These are phyloP conservation scores for Drosophila ohnishii DNA, from an alignment of 1,140 invertebrate species.

Conservation along the genomic window DNA sequence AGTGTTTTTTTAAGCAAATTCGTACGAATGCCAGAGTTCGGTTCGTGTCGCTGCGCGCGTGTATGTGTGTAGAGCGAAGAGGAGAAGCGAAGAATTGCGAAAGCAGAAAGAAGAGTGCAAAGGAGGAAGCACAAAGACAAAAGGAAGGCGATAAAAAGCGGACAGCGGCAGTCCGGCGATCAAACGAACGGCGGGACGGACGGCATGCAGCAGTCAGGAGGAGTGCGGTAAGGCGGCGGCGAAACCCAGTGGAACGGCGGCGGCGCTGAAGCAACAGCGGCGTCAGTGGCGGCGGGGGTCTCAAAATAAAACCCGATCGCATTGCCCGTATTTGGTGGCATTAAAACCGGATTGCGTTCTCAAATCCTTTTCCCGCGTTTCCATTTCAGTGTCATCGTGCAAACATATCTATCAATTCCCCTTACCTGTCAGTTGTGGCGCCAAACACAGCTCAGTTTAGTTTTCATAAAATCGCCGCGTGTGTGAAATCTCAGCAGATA, in stretches of 20 bases:
- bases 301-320: constrained; percentile 17
- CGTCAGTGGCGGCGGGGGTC: constrained; percentile 10
- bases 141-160: constrained; percentile 39
- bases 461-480: constrained; percentile 12
- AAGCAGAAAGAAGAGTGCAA: constrained; percentile 42
- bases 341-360: constrained; percentile 11
- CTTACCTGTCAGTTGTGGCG: constrained; percentile 6
- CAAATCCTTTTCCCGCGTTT: constrained; percentile 38
- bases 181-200: constrained; percentile 7
- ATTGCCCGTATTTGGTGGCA: constrained; percentile 40
- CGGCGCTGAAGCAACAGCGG: constrained; percentile 16
- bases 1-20: constrained; percentile 14
- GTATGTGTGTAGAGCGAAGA: constrained; percentile 48
- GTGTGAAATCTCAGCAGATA: constrained; percentile 15
- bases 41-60: constrained; percentile 26
- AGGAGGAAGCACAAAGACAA: constrained; percentile 47
- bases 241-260: not conserved
- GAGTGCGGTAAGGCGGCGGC: constrained; percentile 17
- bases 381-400: constrained; percentile 10
- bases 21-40: constrained; percentile 27
- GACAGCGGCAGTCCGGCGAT: constrained; percentile 42
- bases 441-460: constrained; percentile 8
- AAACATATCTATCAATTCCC: not conserved
- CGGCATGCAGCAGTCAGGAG: constrained; percentile 16
- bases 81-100: constrained; percentile 60